These are phyloP conservation scores for Piaya cayana DNA, from an alignment of 2,113 vertebrate genomes.

Conservation along the genomic window DNA sequence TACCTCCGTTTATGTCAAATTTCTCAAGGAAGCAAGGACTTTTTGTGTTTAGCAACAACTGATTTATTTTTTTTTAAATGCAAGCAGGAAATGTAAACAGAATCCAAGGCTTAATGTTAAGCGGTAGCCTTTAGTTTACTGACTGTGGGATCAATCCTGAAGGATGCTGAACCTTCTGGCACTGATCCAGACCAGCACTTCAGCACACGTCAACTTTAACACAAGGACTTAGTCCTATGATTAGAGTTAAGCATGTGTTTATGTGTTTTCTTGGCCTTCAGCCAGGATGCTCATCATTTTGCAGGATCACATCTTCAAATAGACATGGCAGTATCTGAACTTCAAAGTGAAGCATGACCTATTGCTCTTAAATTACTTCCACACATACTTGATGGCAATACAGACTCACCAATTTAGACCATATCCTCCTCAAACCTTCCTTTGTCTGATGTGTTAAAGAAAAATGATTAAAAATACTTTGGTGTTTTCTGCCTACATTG, in stretches of 20 bases:
- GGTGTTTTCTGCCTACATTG: background rate
- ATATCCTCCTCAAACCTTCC: slow-evolving; percentile 16
- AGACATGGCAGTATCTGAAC: background rate
- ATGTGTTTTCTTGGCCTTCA: slow-evolving; percentile 44
- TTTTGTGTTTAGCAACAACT: background rate
- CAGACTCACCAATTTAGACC: background rate
- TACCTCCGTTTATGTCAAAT: background rate
- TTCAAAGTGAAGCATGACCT: slow-evolving; percentile 55
- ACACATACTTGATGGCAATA: slow-evolving; percentile 16
- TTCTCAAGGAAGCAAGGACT: background rate
- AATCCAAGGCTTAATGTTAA: slow-evolving; percentile 16
- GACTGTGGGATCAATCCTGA: slow-evolving; percentile 35
- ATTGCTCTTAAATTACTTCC: slow-evolving; percentile 41
- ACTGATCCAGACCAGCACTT: slow-evolving; percentile 27
- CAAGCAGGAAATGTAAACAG: slow-evolving; percentile 47
- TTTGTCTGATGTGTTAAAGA: slow-evolving; percentile 3
- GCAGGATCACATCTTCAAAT: slow-evolving; percentile 27
- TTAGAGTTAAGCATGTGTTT: slow-evolving; percentile 65
- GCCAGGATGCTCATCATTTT: slow-evolving; percentile 35
- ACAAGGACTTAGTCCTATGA: slow-evolving; percentile 20
- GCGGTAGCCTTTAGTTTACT: slow-evolving; percentile 5
- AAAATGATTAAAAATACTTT: background rate
- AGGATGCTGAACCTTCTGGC: slow-evolving; percentile 37
- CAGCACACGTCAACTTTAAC: slow-evolving; percentile 54
- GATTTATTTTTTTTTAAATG: slow-evolving; percentile 29